A percentile compares a stretch with the other conserved stretches of the same genome.
phyloP scores from a whole-genome alignment of 1,140 invertebrate genomes.

The Neocloeon triangulifer region DNA sequence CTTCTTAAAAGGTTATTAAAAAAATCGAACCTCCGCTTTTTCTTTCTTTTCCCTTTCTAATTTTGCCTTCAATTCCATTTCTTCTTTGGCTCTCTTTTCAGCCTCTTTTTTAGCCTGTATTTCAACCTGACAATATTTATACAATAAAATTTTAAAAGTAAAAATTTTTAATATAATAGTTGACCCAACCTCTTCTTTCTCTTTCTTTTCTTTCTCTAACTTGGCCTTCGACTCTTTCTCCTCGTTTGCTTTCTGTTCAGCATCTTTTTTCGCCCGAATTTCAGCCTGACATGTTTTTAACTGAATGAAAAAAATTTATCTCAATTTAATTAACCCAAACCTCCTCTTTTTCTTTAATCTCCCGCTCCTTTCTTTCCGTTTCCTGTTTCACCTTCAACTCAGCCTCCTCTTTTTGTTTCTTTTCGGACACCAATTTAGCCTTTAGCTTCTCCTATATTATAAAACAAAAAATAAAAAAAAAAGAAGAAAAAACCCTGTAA shows the following conservation, averaged over 20 bases:
- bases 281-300: too few relatives aligned
- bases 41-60: slow-evolving; percentile 7
- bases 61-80: slow-evolving; percentile 8
- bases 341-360: slow-evolving; percentile 2
- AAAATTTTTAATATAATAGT: too few relatives aligned
- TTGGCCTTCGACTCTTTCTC: slow-evolving; percentile 6
- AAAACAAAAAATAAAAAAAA: too few relatives aligned
- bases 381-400: slow-evolving; percentile 8
- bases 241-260: neutral
- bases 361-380: slow-evolving; percentile 8
- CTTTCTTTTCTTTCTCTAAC: slow-evolving; percentile 6
- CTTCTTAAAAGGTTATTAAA: too few relatives aligned
- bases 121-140: too few relatives aligned
- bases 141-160: too few relatives aligned
- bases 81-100: too few relatives aligned
- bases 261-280: neutral
- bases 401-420: too few relatives aligned
- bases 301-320: slow-evolving; percentile 5
- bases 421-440: too few relatives aligned
- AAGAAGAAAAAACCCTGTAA: slow-evolving; percentile 1
- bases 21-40: slow-evolving; percentile 1
- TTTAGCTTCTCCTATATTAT: too few relatives aligned
- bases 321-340: slow-evolving; percentile 5
- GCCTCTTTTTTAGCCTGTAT: slow-evolving; percentile 4
- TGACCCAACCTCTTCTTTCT: slow-evolving; percentile 7